These are phyloP conservation scores for Acanthosepion pharaonis DNA, from an alignment of 2,888 invertebrate genomes.

Conservation along the genomic window DNA sequence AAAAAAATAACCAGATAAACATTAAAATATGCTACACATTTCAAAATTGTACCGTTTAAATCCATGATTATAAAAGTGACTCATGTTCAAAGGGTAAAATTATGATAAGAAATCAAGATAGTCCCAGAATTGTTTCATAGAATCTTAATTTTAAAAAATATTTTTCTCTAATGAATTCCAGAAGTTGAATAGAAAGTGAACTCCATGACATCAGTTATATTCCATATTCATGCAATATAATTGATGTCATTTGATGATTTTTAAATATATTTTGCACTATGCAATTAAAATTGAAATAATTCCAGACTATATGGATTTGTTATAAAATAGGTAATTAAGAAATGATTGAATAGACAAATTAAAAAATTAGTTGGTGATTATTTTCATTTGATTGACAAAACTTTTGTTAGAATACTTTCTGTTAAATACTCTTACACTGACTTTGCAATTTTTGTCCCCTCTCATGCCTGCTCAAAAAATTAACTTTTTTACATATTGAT, in stretches of 20 bases:
- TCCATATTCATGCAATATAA: background rate
- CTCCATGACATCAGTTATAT: background rate
- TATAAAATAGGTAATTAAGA: background rate
- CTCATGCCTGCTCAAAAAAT: too few relatives aligned
- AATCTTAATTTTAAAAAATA: background rate
- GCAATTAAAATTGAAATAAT: background rate
- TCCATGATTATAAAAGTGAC: too few relatives aligned
- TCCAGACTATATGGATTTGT: background rate
- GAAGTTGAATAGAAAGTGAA: background rate
- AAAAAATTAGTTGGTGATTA: background rate
- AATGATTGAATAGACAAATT: background rate
- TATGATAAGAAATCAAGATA: too few relatives aligned
- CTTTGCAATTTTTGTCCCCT: background rate
- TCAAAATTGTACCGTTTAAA: too few relatives aligned
- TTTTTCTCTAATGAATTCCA: background rate
- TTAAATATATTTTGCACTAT: background rate
- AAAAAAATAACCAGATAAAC: too few relatives aligned
- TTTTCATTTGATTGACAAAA: background rate
- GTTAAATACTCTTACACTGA: background rate
- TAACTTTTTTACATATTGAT: background rate
- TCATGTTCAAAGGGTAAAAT: too few relatives aligned
- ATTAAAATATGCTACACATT: too few relatives aligned
- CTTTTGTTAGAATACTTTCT: background rate
- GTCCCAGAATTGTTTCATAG: background rate
- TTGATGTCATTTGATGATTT: background rate